These are phyloP conservation scores for Drosophila suboccidentalis DNA, from an alignment of 2,888 invertebrate genomes.

Conservation along the genomic window DNA sequence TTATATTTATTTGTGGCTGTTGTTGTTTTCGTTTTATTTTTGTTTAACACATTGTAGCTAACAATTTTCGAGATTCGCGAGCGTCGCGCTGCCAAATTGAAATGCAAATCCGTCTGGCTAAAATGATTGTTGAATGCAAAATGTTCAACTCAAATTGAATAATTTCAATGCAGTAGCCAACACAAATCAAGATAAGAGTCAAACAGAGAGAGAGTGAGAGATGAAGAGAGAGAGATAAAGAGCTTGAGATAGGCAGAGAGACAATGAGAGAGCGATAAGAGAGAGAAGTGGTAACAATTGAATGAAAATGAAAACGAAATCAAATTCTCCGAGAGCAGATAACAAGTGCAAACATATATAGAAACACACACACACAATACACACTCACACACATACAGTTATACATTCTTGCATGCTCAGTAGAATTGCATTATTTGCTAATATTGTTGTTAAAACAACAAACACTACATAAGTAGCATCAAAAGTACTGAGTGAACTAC, in stretches of 20 bases:
- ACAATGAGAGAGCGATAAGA: constrained; percentile 1
- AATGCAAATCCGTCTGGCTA: constrained; percentile 34
- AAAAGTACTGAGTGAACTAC: neutral
- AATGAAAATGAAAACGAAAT: constrained; percentile 27
- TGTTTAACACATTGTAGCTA: neutral
- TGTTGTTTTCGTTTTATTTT: constrained; percentile 1
- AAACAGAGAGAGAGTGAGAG: neutral
- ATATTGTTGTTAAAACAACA: constrained; percentile 13
- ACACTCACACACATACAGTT: neutral
- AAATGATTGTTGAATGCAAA: constrained; percentile 43
- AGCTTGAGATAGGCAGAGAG: constrained; percentile 10
- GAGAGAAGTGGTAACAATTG: constrained; percentile 1
- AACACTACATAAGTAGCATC: constrained; percentile 1
- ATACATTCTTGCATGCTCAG: neutral
- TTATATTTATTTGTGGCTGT: constrained; percentile 7
- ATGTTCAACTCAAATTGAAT: constrained; percentile 41
- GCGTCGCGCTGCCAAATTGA: constrained; percentile 16
- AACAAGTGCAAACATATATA: constrained; percentile 7
- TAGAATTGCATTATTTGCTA: constrained; percentile 28
- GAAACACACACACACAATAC: constrained; percentile 1
- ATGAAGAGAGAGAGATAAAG: constrained; percentile 3
- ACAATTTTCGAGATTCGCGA: constrained; percentile 11
- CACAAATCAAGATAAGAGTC: constrained; percentile 24
- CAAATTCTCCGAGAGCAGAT: constrained; percentile 21
- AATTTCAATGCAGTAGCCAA: constrained; percentile 32